Percentiles rank a stretch among this genome's conserved stretches.
phyloP scores from a whole-genome alignment of 2,113 vertebrate genomes.

The Ibidorhyncha struthersii region DNA sequence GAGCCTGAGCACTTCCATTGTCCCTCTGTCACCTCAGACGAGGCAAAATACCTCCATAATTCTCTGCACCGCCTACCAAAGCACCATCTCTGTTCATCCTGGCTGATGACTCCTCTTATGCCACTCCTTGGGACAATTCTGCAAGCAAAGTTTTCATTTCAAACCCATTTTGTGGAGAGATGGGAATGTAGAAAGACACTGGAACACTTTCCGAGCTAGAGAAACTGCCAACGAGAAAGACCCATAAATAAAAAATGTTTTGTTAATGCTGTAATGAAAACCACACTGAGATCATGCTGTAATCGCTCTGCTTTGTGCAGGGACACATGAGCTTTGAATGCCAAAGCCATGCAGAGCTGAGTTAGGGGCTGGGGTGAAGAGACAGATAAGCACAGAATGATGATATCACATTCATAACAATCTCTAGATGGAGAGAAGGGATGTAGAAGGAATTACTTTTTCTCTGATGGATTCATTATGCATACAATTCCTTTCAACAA shows the following conservation, averaged over 20 bases:
- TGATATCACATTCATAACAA: neutral
- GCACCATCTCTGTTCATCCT: neutral
- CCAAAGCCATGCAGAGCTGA: neutral
- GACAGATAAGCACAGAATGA: neutral
- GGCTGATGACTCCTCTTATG: neutral
- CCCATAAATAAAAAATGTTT: conserved; percentile 49
- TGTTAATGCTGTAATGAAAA: conserved; percentile 63
- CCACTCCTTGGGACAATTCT: neutral
- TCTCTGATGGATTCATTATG: neutral
- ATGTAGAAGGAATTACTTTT: neutral
- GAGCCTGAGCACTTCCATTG: neutral
- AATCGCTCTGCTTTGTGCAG: neutral
- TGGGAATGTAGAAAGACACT: conserved; percentile 3
- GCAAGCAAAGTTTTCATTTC: neutral
- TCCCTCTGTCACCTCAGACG: neutral
- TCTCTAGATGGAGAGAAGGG: neutral
- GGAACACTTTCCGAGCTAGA: neutral
- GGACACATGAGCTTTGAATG: neutral
- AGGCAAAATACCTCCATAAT: neutral
- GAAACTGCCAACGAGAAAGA: neutral
- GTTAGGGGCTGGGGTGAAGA: neutral
- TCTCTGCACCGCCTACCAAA: neutral
- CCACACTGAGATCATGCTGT: conserved; percentile 1
- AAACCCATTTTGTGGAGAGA: conserved; percentile 17
- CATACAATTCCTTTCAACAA: neutral